Conservation (phyloP, 37 sponge, comb jelly and placozoan genomes). For the Bolinopsis microptera region DNA sequence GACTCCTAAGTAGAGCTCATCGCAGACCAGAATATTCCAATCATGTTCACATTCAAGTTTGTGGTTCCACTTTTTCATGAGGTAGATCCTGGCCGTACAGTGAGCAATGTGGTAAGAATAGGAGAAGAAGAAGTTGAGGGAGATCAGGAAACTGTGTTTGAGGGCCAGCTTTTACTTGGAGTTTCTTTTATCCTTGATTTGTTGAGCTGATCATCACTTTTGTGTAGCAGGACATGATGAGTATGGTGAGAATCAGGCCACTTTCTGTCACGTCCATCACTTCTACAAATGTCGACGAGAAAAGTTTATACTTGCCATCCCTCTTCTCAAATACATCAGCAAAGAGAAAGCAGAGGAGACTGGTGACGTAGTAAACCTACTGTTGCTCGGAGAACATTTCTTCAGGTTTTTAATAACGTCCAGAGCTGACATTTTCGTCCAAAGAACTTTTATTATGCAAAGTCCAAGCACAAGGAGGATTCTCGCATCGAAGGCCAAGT, state of each 20-base stretch:
- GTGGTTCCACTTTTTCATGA: neutral
- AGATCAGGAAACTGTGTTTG: neutral
- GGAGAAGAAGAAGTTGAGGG: neutral
- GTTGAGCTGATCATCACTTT: neutral
- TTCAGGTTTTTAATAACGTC: neutral
- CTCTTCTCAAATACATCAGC: too few relatives aligned
- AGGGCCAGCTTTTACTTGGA: neutral
- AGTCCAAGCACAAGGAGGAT: neutral
- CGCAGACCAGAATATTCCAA: neutral
- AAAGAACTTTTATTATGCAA: neutral
- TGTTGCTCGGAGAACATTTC: too few relatives aligned
- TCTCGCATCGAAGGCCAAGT: neutral
- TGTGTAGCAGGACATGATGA: neutral
- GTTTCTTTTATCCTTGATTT: neutral
- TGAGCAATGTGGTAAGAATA: neutral
- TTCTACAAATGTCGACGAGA: too few relatives aligned
- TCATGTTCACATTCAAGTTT: neutral
- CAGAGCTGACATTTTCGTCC: neutral
- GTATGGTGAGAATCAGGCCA: neutral
- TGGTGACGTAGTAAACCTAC: too few relatives aligned
- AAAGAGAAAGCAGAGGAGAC: too few relatives aligned
- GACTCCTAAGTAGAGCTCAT: neutral
- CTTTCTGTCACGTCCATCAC: too few relatives aligned
- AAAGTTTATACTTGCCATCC: too few relatives aligned
- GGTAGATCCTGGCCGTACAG: neutral